Conservation (phyloP, 35 echinoderm and acorn worm genomes). For the Amphiura filiformis region DNA sequence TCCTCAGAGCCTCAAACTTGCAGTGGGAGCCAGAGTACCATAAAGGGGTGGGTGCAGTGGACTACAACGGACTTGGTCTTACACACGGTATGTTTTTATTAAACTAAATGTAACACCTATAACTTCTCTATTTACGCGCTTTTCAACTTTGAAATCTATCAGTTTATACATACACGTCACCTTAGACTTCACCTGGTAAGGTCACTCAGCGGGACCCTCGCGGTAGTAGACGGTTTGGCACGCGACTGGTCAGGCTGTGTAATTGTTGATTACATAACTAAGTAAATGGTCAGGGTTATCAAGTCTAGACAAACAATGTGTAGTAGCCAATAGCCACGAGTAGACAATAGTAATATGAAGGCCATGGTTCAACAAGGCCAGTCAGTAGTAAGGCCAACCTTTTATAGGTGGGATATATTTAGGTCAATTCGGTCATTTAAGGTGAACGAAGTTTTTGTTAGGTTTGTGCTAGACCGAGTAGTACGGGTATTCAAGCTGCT, state of each 20-base stretch:
- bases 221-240: not conserved
- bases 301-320: no score
- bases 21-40: slow-evolving; percentile 4
- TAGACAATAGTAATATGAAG: not conserved
- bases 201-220: not conserved
- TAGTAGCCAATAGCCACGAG: no score
- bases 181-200: not conserved
- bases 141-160: not conserved
- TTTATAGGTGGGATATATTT: not conserved
- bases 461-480: no score
- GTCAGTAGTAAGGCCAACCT: not conserved
- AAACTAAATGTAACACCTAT: not conserved
- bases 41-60: not conserved
- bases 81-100: not conserved
- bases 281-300: not conserved
- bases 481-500: no score
- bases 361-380: not conserved
- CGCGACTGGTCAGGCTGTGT: not conserved
- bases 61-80: slow-evolving; percentile 4
- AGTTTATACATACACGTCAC: no score
- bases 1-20: not conserved
- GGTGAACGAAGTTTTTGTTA: not conserved
- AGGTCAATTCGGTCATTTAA: not conserved
- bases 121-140: not conserved
- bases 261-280: not conserved